phyloP scores from a whole-genome alignment of 2,113 vertebrate species.

The Cyprinodon tularosa region DNA sequence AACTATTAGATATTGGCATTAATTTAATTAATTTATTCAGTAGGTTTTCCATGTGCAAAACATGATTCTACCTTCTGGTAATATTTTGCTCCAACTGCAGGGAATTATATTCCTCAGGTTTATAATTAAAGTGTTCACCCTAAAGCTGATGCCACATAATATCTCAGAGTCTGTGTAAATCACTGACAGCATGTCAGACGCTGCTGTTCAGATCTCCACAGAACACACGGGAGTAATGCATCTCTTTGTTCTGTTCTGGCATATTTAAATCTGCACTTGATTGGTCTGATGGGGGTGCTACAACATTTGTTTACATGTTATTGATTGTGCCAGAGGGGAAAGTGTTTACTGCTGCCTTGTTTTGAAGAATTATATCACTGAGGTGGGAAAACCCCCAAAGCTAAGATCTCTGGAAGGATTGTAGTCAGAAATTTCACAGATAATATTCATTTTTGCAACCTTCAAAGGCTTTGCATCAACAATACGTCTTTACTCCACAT shows the following conservation, averaged over 20 bases:
- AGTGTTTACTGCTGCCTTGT: conserved; percentile 50
- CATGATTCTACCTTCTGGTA: conserved; percentile 36
- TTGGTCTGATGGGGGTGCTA: conserved; percentile 55
- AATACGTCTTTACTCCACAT: conserved; percentile 4
- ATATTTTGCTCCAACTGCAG: conserved; percentile 55
- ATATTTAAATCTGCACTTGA: conserved; percentile 59
- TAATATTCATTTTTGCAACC: background rate
- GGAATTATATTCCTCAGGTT: conserved; percentile 48
- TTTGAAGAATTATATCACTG: conserved; percentile 38
- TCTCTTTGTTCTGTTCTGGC: conserved; percentile 50
- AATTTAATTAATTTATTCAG: background rate
- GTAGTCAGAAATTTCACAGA: conserved; percentile 7
- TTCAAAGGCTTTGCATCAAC: conserved; percentile 18
- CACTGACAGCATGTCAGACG: conserved; percentile 33
- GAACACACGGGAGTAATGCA: conserved; percentile 47
- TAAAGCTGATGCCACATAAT: conserved; percentile 25
- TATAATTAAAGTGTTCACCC: conserved; percentile 33
- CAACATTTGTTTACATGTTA: conserved; percentile 60
- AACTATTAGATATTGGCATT: too few species aligned
- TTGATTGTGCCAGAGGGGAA: conserved; percentile 56
- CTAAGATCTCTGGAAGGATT: background rate
- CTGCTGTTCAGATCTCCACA: conserved; percentile 29
- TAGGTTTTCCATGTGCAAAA: conserved; percentile 18
- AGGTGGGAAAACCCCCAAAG: conserved; percentile 1
- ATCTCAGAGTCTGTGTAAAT: conserved; percentile 45